A percentile compares a stretch with the other conserved stretches of the same genome.
phyloP scores from a whole-genome alignment of 2,888 invertebrate species.

The Chrysolina oricalcia region DNA sequence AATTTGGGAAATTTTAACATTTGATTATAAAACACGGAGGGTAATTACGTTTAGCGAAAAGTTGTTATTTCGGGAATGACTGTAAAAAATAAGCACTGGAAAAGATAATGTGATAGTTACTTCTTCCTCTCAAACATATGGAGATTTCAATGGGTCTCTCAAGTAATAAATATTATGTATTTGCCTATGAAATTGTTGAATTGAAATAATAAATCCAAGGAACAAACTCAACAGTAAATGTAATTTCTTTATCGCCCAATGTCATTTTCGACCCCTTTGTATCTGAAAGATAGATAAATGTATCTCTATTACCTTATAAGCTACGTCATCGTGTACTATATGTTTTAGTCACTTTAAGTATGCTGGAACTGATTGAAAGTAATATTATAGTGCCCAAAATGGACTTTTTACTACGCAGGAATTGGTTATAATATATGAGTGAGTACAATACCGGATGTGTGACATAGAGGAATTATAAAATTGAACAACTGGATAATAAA shows the following conservation, averaged over 20 bases:
- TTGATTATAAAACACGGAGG: too few relatives aligned
- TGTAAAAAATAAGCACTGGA: too few relatives aligned
- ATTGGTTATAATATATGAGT: constrained; percentile 49
- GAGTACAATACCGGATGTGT: constrained; percentile 57
- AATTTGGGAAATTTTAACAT: too few relatives aligned
- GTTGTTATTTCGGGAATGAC: too few relatives aligned
- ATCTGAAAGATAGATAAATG: constrained; percentile 52
- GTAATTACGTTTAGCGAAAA: too few relatives aligned
- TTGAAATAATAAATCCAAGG: background rate
- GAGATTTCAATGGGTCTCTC: too few relatives aligned
- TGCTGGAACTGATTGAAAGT: constrained; percentile 48
- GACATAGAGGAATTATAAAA: constrained; percentile 62
- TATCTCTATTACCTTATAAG: constrained; percentile 51
- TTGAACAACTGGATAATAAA: constrained; percentile 69
- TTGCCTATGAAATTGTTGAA: too few relatives aligned
- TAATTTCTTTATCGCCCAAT: constrained; percentile 23
- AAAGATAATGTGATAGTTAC: too few relatives aligned
- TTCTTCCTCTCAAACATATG: too few relatives aligned
- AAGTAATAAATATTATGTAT: too few relatives aligned
- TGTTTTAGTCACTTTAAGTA: constrained; percentile 54
- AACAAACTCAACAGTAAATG: constrained; percentile 1
- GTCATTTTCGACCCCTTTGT: constrained; percentile 38
- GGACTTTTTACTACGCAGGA: constrained; percentile 49
- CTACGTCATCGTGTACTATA: constrained; percentile 59
- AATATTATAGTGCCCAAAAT: constrained; percentile 47